Conservation (phyloP, 2,797 vertebrate species). For the Danio choprae region DNA sequence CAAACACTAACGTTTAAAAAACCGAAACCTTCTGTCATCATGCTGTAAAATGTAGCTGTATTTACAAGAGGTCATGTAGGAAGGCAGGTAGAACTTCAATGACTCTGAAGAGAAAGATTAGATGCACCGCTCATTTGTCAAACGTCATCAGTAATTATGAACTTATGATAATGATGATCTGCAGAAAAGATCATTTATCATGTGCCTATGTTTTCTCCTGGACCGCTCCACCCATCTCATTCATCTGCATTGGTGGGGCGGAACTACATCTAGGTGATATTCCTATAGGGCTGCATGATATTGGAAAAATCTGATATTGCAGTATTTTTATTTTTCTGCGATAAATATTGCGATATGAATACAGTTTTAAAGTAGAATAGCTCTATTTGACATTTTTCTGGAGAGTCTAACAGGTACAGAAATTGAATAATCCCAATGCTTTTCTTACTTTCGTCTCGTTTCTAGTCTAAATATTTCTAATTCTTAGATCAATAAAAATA, state of each 20-base stretch:
- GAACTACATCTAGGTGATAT: constrained; percentile 39
- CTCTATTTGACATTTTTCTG: too few relatives aligned
- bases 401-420: too few relatives aligned
- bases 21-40: constrained; percentile 45
- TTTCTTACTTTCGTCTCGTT: too few relatives aligned
- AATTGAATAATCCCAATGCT: too few relatives aligned
- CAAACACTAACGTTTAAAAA: constrained; percentile 50
- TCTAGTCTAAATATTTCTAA: too few relatives aligned
- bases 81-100: constrained; percentile 38
- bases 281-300: neutral
- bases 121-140: constrained; percentile 29
- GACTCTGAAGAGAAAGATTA: constrained; percentile 34
- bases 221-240: neutral
- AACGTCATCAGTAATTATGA: constrained; percentile 47
- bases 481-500: too few relatives aligned
- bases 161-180: constrained; percentile 39
- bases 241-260: constrained; percentile 16
- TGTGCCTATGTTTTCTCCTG: constrained; percentile 38
- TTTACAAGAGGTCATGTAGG: constrained; percentile 45
- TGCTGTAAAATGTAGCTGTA: constrained; percentile 56
- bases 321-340: too few relatives aligned
- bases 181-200: constrained; percentile 26
- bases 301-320: too few relatives aligned
- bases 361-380: too few relatives aligned
- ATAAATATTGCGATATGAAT: too few relatives aligned